These are phyloP conservation scores for Siniperca undulata DNA, from an alignment of 2,797 vertebrate genomes.

Conservation along the genomic window DNA sequence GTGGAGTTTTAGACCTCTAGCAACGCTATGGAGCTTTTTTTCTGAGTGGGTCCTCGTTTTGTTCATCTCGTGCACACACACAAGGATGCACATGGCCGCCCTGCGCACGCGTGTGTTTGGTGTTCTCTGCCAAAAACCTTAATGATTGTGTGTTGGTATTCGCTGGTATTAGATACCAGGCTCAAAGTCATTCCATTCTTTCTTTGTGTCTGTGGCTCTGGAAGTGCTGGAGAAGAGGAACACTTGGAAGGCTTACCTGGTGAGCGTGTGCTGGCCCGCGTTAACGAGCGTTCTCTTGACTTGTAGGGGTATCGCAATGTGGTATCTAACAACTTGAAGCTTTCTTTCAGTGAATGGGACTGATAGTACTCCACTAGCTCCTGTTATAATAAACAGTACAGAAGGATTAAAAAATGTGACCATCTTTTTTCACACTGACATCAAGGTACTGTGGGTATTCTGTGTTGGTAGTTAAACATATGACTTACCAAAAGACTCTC, in stretches of 20 bases:
- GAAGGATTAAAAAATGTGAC: background rate
- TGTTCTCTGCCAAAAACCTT: too few relatives aligned
- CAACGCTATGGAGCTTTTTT: background rate
- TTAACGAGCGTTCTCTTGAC: constrained; percentile 89
- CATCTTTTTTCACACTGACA: background rate
- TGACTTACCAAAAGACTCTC: constrained; percentile 93
- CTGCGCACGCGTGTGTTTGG: too few relatives aligned
- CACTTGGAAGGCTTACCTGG: constrained; percentile 87
- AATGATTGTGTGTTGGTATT: background rate
- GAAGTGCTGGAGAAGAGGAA: background rate
- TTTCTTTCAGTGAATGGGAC: constrained; percentile 96
- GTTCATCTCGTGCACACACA: background rate
- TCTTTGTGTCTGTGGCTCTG: background rate
- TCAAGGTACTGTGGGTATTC: background rate
- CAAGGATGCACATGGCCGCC: background rate
- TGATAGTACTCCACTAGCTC: constrained; percentile 98
- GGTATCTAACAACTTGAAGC: constrained; percentile 97
- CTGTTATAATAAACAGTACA: constrained; percentile 70
- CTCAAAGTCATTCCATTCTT: background rate
- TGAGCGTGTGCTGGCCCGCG: constrained; percentile 89
- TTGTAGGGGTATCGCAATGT: constrained; percentile 96
- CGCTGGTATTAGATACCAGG: background rate
- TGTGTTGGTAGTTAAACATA: too few relatives aligned
- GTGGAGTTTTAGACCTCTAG: background rate
- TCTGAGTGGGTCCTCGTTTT: background rate